Evolutionary conservation across 1,140 invertebrate genomes (phyloP).

Genomic region (Venturia canescens): DNA sequence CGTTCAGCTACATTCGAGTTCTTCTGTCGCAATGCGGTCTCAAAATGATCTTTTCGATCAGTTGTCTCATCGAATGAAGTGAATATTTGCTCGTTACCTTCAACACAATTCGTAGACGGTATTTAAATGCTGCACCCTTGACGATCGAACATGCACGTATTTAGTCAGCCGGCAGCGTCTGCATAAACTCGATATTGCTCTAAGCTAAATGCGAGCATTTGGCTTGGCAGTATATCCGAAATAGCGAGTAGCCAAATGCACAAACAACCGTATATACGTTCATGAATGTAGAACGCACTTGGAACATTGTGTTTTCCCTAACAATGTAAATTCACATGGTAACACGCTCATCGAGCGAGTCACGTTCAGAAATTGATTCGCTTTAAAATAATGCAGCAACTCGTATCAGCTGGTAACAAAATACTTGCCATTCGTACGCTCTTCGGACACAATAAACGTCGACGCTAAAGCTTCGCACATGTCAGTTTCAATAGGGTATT

Average conservation of each 20-base stretch:
- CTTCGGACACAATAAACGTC: neutral
- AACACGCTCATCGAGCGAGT: neutral
- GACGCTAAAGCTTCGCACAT: no score
- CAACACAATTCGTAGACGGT: neutral
- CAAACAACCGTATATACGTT: neutral
- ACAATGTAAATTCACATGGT: conserved; percentile 11
- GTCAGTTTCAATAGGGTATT: no score
- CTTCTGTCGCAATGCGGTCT: no score
- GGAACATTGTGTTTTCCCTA: neutral
- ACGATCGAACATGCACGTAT: neutral
- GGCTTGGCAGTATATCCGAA: neutral
- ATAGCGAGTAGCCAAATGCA: neutral
- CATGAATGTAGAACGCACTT: no score
- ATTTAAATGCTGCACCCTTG: neutral
- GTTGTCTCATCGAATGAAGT: no score
- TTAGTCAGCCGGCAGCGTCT: neutral
- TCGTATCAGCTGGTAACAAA: neutral
- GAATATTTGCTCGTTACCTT: neutral
- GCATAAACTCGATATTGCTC: conserved; percentile 4
- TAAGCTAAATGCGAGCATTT: neutral
- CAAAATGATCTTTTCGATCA: no score
- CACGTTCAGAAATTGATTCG: neutral
- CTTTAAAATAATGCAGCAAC: neutral
- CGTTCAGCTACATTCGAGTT: no score
- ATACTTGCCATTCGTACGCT: no score